Conservation (phyloP, 2,113 vertebrate genomes). For the Ameiurus melas region DNA sequence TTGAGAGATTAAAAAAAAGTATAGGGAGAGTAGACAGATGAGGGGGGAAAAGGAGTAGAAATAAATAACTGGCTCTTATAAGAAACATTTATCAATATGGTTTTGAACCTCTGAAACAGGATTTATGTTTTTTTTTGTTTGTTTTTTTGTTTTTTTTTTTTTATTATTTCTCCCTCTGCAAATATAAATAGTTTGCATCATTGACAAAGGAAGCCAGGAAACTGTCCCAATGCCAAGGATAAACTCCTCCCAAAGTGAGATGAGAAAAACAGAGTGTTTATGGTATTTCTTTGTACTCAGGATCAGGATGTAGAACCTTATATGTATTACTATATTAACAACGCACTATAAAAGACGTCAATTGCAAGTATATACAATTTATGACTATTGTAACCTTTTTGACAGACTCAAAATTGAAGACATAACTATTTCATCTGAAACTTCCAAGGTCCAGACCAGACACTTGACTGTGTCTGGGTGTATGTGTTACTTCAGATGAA, state of each 20-base stretch:
- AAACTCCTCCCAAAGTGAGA: background rate
- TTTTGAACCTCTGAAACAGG: background rate
- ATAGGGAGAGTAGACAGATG: conserved; percentile 27
- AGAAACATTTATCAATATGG: conserved; percentile 8
- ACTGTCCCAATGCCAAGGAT: background rate
- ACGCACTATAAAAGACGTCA: background rate
- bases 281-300: background rate
- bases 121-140: background rate
- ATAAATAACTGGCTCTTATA: background rate
- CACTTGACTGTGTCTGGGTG: background rate
- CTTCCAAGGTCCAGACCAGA: background rate
- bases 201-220: background rate
- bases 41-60: background rate
- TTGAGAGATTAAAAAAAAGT: background rate
- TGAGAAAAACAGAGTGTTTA: conserved; percentile 11
- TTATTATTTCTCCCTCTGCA: background rate
- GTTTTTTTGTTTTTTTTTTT: background rate
- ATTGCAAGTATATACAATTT: background rate
- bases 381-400: background rate
- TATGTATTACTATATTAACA: background rate
- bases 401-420: background rate
- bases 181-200: conserved; percentile 4
- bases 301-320: background rate
- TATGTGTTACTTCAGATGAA: background rate
- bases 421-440: background rate